Percentiles rank a stretch among this genome's conserved stretches.
phyloP scores from a whole-genome alignment of 2,888 invertebrate genomes.

The Limnephilus auricula region DNA sequence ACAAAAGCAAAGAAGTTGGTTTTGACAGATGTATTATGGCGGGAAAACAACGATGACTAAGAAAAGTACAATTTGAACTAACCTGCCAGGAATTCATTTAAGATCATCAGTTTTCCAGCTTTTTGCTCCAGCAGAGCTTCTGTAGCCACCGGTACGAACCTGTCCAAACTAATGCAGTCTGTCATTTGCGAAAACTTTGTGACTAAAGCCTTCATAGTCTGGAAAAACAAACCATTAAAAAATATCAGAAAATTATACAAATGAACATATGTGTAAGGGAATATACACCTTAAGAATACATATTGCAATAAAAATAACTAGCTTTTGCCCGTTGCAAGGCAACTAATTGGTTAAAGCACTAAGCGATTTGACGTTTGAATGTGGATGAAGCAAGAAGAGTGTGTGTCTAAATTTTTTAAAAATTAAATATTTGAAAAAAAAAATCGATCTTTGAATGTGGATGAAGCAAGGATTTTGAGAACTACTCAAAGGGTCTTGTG shows the following conservation, averaged over 20 bases:
- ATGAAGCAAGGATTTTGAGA: too few species aligned
- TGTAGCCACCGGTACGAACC: conserved; percentile 76
- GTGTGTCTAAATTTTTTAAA: too few species aligned
- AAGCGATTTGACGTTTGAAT: too few species aligned
- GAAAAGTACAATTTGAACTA: conserved; percentile 66
- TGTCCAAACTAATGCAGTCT: conserved; percentile 80
- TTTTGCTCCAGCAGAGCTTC: conserved; percentile 78
- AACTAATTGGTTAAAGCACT: too few species aligned
- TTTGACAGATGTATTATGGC: too few species aligned
- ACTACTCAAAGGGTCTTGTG: too few species aligned
- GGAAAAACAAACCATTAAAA: conserved; percentile 14
- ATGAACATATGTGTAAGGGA: background rate
- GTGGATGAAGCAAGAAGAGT: too few species aligned
- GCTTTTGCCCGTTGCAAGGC: too few species aligned
- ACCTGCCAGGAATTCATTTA: conserved; percentile 85
- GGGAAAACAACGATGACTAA: background rate
- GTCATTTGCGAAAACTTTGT: conserved; percentile 79
- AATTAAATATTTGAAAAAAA: too few species aligned
- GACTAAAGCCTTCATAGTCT: conserved; percentile 71
- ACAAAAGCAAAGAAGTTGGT: too few species aligned
- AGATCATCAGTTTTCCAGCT: conserved; percentile 78
- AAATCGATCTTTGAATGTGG: too few species aligned
- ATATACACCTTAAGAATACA: background rate
- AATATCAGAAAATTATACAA: background rate
- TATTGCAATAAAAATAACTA: background rate